Evolutionary conservation across 2,113 vertebrate genomes (phyloP), one percentile per base, ranked within the genome.

Genomic region (Psettodes erumei): DNA sequence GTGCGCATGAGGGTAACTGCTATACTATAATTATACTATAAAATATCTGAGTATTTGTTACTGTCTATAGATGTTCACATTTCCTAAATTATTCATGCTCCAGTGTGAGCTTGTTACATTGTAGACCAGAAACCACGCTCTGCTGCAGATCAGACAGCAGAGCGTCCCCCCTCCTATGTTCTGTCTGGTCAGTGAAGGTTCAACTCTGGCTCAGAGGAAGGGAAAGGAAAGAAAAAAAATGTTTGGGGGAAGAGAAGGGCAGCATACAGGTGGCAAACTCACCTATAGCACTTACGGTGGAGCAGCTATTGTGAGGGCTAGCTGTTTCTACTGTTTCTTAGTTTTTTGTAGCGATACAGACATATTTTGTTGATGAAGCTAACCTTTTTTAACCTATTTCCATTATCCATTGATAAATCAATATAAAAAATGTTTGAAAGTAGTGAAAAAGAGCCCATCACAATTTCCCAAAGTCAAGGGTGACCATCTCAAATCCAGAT

Each of bases 31-130:
- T 76, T 72, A 40, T 54, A 40, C 75, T n/a, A n/a, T n/a, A n/a
- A 38, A 19, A 62, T 68, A 59, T 37, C 25, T 40, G 37, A 56
- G 37, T 23, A 19, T 61, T 63, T 64, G 50, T 42, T 19, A 35
- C 64, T 75, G 50, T 72, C 58, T 43, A 47, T 48, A 69, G 61
- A 75, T 70, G 54, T 73, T 56, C 35, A 28, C 42, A 35, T 56
- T 43, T 47, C n/a, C 38, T 79, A 12, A 63, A 83, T 81, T 42
- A 86, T 81, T 81, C 47, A 81, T 61, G 5, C 19, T 33, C 4
- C 68, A 48, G 23, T 12, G 23, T 65, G 60, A 77, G 74, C 48
- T 64, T 67, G 60, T 82, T 37, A 9, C 16, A 56, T 45, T 63
- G 13, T n/a, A 48, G 54, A 48, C 40, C 38, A 64, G 27, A 67